Percentiles rank a stretch among this genome's conserved stretches.
Conservation (phyloP, 2,113 vertebrate genomes). For the Tautogolabrus adspersus region DNA sequence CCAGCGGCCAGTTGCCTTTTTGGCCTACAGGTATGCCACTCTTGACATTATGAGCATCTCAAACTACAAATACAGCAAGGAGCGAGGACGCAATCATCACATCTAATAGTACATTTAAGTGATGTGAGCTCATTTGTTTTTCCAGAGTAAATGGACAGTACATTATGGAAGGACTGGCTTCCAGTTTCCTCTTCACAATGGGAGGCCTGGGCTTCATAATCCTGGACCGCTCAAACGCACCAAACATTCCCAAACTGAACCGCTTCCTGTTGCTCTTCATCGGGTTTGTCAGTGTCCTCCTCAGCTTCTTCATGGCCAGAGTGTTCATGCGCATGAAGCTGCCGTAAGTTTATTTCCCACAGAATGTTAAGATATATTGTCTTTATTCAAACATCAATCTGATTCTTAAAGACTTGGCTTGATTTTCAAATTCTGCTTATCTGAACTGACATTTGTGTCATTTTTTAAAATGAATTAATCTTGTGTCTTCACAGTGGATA, state of each 20-base stretch:
- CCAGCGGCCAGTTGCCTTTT: slow-evolving; percentile 96
- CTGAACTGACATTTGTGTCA: background rate
- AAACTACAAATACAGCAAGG: background rate
- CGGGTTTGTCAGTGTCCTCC: slow-evolving; percentile 95
- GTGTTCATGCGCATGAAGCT: slow-evolving; percentile 99
- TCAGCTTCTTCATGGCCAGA: slow-evolving; percentile 99
- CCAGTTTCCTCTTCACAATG: slow-evolving; percentile 99
- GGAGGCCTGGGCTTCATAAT: slow-evolving; percentile 98
- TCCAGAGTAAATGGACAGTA: slow-evolving; percentile 96
- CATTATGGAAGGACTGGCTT: slow-evolving; percentile 98
- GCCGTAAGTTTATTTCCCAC: slow-evolving; percentile 89
- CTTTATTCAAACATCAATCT: background rate
- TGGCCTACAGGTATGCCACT: slow-evolving; percentile 91
- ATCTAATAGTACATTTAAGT: background rate
- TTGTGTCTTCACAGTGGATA: slow-evolving; percentile 88
- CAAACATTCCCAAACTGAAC: slow-evolving; percentile 98
- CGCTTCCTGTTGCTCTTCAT: slow-evolving; percentile 98
- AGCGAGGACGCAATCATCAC: too few relatives aligned
- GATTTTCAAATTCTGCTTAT: background rate
- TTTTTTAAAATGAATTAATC: background rate
- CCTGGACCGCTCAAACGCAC: slow-evolving; percentile 97
- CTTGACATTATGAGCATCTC: background rate
- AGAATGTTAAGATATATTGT: background rate
- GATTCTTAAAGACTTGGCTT: too few relatives aligned
- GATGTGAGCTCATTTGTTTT: slow-evolving; percentile 2